Percentiles rank a stretch among this genome's conserved stretches.
Evolutionary conservation across 2,113 vertebrate genomes (phyloP).

Genomic region (Syrmaticus mikado): DNA sequence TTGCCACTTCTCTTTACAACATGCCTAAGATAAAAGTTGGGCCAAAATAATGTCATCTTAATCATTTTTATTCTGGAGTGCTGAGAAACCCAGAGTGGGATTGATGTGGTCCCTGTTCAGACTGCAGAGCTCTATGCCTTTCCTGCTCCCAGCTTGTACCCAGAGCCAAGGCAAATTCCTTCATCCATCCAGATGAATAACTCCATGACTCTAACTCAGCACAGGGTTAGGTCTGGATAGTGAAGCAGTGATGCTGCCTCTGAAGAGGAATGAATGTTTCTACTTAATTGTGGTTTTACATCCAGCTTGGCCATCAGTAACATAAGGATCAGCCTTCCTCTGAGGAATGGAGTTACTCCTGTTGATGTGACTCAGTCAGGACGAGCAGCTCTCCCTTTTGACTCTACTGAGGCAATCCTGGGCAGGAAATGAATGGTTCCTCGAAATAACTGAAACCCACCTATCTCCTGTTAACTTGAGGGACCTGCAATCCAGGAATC

Average conservation of each 20-base stretch:
- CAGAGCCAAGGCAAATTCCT: neutral
- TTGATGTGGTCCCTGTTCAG: neutral
- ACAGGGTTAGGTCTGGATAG: neutral
- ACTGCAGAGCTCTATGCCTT: neutral
- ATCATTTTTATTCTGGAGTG: neutral
- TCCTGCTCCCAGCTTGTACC: no score
- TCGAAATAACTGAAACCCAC: neutral
- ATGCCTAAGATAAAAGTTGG: neutral
- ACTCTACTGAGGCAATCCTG: neutral
- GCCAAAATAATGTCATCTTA: neutral
- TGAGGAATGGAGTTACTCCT: neutral
- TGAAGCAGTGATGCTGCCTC: neutral
- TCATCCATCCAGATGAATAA: neutral
- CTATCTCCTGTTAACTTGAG: neutral
- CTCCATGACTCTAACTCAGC: neutral
- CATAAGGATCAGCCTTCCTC: neutral
- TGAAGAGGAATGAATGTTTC: neutral
- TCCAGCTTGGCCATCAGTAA: neutral
- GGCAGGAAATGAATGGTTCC: neutral
- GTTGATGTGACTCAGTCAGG: neutral
- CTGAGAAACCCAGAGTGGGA: neutral
- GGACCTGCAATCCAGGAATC: neutral
- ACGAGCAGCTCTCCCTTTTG: neutral
- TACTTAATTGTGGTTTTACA: neutral
- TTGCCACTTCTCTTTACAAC: neutral